Evolutionary conservation across 2,888 invertebrate species (phyloP).

Genomic region (Tyria jacobaeae): DNA sequence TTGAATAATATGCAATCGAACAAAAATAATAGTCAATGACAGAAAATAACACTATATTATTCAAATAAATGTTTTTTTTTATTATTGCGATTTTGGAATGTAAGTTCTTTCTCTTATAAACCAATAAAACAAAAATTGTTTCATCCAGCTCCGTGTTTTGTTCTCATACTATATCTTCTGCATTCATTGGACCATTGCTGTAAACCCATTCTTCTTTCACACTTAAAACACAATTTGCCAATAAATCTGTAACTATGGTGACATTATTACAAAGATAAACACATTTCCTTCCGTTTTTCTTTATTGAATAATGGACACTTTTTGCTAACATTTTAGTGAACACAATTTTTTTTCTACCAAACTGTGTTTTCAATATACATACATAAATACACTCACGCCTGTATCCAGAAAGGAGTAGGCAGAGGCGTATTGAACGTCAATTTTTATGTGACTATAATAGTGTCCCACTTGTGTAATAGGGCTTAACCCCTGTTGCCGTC

Average conservation of each 20-base stretch:
- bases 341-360: background rate
- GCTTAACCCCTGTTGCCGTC: too few relatives aligned
- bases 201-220: slow-evolving; percentile 18
- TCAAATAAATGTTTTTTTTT: background rate
- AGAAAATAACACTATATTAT: background rate
- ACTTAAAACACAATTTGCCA: slow-evolving; percentile 26
- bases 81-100: background rate
- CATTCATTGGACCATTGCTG: background rate
- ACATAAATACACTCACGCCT: too few relatives aligned
- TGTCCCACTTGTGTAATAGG: too few relatives aligned
- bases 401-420: too few relatives aligned
- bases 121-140: background rate
- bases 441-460: too few relatives aligned
- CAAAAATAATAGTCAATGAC: too few relatives aligned
- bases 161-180: slow-evolving; percentile 11
- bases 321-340: background rate
- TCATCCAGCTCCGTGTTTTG: background rate
- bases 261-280: slow-evolving; percentile 32
- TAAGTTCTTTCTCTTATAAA: background rate
- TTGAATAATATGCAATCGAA: too few relatives aligned
- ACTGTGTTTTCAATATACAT: background rate
- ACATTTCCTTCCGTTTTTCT: slow-evolving; percentile 16
- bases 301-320: background rate
- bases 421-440: too few relatives aligned
- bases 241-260: slow-evolving; percentile 19